These are phyloP conservation scores for Drosophila rellima DNA, from an alignment of 2,888 invertebrate species.

Conservation along the genomic window DNA sequence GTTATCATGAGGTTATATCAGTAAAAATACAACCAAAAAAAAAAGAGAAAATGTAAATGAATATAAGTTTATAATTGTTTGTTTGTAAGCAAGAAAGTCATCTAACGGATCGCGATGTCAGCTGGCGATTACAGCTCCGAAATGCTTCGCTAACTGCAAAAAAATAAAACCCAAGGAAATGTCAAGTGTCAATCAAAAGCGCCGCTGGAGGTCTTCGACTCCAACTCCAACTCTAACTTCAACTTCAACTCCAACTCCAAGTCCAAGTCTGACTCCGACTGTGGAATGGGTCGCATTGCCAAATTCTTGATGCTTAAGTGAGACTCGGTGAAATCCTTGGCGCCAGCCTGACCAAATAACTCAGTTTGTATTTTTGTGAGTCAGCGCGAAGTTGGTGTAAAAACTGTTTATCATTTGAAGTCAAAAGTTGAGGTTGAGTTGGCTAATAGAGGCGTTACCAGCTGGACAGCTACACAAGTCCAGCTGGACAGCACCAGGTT, in stretches of 20 bases:
- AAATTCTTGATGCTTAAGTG: constrained; percentile 23
- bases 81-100: constrained; percentile 45
- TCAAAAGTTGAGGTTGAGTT: constrained; percentile 59
- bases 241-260: constrained; percentile 7
- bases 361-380: constrained; percentile 25
- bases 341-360: constrained; percentile 45
- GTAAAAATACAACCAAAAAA: neutral
- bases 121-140: constrained; percentile 60
- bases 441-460: constrained; percentile 78
- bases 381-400: constrained; percentile 34
- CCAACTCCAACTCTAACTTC: neutral
- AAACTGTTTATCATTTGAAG: constrained; percentile 77
- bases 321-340: constrained; percentile 54
- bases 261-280: neutral
- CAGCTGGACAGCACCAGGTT: constrained; percentile 41
- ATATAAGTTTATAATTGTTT: constrained; percentile 10
- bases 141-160: constrained; percentile 57
- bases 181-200: constrained; percentile 80
- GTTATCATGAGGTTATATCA: constrained; percentile 66
- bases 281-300: constrained; percentile 34
- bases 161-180: constrained; percentile 48
- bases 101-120: constrained; percentile 70
- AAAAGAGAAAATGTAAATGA: constrained; percentile 1
- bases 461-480: constrained; percentile 50
- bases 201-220: constrained; percentile 51